Percentiles rank a stretch among this genome's conserved stretches.
Conservation (phyloP, 2,888 invertebrate genomes). For the Neuroscelio doddi region DNA sequence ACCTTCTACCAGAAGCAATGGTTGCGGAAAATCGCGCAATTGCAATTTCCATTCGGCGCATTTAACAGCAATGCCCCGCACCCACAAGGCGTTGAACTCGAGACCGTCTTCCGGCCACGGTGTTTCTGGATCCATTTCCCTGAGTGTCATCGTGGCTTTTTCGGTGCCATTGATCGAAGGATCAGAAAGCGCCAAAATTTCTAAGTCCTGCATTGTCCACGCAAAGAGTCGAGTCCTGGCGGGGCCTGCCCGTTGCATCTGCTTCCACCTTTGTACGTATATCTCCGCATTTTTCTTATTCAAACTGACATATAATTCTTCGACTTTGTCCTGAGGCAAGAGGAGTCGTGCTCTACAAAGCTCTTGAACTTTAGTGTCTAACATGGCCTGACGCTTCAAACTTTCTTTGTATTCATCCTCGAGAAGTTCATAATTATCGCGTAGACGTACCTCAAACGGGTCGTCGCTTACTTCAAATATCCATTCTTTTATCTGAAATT, state of each 20-base stretch:
- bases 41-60: constrained; percentile 91
- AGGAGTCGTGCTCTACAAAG: constrained; percentile 87
- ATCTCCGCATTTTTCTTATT: constrained; percentile 95
- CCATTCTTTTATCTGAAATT: constrained; percentile 84
- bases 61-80: constrained; percentile 86
- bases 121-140: constrained; percentile 89
- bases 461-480: constrained; percentile 96
- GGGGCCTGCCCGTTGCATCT: constrained; percentile 77
- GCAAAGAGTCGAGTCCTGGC: constrained; percentile 86
- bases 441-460: constrained; percentile 96
- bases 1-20: constrained; percentile 87
- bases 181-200: constrained; percentile 87
- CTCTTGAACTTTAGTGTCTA: constrained; percentile 90
- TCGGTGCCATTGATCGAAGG: constrained; percentile 87
- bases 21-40: constrained; percentile 95
- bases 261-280: constrained; percentile 92
- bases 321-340: constrained; percentile 88
- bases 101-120: constrained; percentile 93
- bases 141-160: constrained; percentile 82
- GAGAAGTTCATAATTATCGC: constrained; percentile 95
- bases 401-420: constrained; percentile 97
- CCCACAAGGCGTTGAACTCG: constrained; percentile 94
- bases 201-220: constrained; percentile 86
- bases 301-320: constrained; percentile 90
- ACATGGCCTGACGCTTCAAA: constrained; percentile 88